Base-by-base conservation (phyloP, 2,888 invertebrate genomes). In the Trimorus sp. region DNA sequence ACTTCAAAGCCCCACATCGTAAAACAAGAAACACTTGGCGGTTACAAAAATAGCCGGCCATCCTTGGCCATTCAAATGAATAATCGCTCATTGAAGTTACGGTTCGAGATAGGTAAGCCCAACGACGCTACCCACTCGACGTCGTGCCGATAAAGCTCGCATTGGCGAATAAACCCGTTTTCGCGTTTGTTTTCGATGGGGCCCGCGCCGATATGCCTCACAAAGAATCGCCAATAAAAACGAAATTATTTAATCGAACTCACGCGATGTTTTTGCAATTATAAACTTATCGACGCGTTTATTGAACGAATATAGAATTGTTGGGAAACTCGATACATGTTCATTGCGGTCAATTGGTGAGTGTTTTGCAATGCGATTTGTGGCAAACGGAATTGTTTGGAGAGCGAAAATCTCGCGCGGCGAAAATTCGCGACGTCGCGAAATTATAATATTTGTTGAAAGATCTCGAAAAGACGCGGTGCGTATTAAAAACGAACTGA, bases 31-130 rank as follows among this genome's bases (percentile, higher is more conserved):
- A 16, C 26, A 16, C 15, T 15, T 7, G 49, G 53, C 2, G 49
- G 53, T 6, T 48, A 65, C 73, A 62, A 65, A 74, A 74, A 58
- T 75, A 75, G 66, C 42, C 40, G 37, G 36, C 36, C 66, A 75
- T 75, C 66, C 75, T 75, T 68, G 75, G 53, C 37, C 59, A 53
- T 63, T 73, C 60, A 68, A 75, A 75, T 75, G 66, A 68, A 68
- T 68, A 40, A 75, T 68, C 66, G 75, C 60, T 68, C 66, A 54
- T 54, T 60, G 53, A 16, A 60, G 60, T 66, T 53, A 66, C 74
- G 74, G 36, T 40, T 53, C 11, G 49, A 56, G 45, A 75, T 68
- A 60, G 59, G 59, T 40, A 11, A 68, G 60, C 60, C 68, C 59
- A 68, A 14, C 54, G 14, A 71, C 45, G n/a, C 54, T 16, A 48